Conservation (phyloP, 2,888 invertebrate species). For the Cephus pulcher region DNA sequence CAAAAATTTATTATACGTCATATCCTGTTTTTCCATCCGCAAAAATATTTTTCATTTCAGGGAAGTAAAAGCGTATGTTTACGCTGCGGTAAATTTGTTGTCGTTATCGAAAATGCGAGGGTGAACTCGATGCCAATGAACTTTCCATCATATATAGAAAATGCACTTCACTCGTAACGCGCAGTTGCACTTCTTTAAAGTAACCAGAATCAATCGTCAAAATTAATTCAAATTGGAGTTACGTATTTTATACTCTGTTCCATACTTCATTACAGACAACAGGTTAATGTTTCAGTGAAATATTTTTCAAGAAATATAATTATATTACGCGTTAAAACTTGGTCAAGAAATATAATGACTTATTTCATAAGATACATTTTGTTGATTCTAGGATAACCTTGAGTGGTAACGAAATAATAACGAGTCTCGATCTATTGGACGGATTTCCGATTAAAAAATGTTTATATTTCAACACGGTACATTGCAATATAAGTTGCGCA, state of each 20-base stretch:
- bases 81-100: neutral
- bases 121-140: neutral
- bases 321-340: neutral
- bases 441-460: neutral
- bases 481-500: conserved; percentile 15
- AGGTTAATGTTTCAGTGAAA: neutral
- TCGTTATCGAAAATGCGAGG: neutral
- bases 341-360: neutral
- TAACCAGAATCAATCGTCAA: neutral
- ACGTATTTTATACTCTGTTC: neutral
- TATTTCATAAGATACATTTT: neutral
- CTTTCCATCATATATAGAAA: neutral
- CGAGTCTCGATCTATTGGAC: neutral
- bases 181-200: neutral
- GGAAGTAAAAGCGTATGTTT: neutral
- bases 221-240: neutral
- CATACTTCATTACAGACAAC: neutral
- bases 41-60: neutral
- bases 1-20: neutral
- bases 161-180: neutral
- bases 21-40: neutral
- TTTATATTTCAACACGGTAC: neutral
- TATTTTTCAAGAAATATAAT: neutral
- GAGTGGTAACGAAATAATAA: neutral
- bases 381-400: neutral